These are phyloP conservation scores for Bambusicola thoracicus DNA, from an alignment of 2,113 vertebrate species.

Conservation along the genomic window DNA sequence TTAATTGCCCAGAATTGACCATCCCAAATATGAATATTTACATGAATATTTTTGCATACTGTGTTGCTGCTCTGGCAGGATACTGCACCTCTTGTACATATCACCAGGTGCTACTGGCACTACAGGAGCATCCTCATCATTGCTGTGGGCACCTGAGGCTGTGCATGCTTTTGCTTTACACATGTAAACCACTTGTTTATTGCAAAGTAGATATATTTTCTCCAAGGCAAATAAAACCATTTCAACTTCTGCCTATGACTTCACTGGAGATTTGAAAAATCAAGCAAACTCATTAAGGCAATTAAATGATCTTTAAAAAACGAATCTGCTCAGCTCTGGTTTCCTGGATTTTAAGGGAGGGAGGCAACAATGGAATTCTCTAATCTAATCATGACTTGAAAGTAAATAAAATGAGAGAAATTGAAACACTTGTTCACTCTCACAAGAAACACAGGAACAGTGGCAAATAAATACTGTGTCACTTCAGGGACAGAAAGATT, in stretches of 20 bases:
- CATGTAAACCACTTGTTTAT: background rate
- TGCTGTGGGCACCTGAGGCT: background rate
- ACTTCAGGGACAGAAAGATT: slow-evolving; percentile 3
- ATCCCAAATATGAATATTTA: background rate
- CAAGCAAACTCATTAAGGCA: slow-evolving; percentile 11
- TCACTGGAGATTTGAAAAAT: slow-evolving; percentile 2
- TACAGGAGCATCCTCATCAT: background rate
- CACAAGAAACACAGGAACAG: background rate
- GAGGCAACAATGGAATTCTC: background rate
- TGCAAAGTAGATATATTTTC: background rate
- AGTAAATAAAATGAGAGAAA: slow-evolving; percentile 27
- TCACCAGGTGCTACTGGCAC: background rate
- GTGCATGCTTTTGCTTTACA: background rate
- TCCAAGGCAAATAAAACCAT: background rate
- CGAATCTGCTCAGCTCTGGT: background rate
- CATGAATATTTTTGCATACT: background rate
- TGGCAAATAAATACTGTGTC: background rate
- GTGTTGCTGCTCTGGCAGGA: background rate
- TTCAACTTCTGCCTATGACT: background rate
- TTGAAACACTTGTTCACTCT: background rate
- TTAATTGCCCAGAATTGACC: background rate
- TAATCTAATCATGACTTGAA: background rate
- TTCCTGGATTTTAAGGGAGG: background rate
- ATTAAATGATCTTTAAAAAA: background rate
- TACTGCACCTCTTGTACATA: background rate